phyloP scores from a whole-genome alignment of 2,888 invertebrate genomes.

The Spisula solida region DNA sequence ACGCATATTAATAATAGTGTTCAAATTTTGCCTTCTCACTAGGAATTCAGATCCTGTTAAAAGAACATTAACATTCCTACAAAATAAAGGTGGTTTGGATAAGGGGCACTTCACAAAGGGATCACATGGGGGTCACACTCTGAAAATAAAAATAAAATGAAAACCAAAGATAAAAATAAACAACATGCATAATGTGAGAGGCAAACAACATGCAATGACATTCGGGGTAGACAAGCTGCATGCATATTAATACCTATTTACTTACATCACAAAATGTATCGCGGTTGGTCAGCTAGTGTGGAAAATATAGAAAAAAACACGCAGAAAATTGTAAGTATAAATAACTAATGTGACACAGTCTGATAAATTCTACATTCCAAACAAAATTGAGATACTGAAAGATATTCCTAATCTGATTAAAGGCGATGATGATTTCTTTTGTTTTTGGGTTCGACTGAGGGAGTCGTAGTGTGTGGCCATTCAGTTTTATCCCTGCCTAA shows the following conservation, averaged over 20 bases:
- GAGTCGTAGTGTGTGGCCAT: too few relatives aligned
- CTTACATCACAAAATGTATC: slow-evolving; percentile 84
- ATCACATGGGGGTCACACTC: neutral
- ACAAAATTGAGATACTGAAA: neutral
- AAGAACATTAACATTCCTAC: too few relatives aligned
- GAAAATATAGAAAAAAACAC: slow-evolving; percentile 69
- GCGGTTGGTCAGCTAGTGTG: slow-evolving; percentile 82
- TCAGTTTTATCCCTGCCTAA: too few relatives aligned
- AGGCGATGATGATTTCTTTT: neutral
- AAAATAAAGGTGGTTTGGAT: neutral
- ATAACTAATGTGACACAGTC: slow-evolving; percentile 44
- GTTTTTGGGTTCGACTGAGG: too few relatives aligned
- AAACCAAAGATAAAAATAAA: slow-evolving; percentile 31
- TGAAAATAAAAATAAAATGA: slow-evolving; percentile 8
- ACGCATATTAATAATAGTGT: too few relatives aligned
- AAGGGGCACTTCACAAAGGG: neutral
- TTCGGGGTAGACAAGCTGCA: slow-evolving; percentile 39
- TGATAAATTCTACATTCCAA: slow-evolving; percentile 45
- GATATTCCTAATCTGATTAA: neutral
- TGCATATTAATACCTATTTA: slow-evolving; percentile 67
- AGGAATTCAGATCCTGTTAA: too few relatives aligned
- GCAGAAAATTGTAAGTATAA: slow-evolving; percentile 66
- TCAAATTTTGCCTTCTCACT: too few relatives aligned
- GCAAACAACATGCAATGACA: slow-evolving; percentile 29
- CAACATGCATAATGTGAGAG: slow-evolving; percentile 29